Conservation (phyloP, 1,140 invertebrate species). For the Drosophila rhopaloa region DNA sequence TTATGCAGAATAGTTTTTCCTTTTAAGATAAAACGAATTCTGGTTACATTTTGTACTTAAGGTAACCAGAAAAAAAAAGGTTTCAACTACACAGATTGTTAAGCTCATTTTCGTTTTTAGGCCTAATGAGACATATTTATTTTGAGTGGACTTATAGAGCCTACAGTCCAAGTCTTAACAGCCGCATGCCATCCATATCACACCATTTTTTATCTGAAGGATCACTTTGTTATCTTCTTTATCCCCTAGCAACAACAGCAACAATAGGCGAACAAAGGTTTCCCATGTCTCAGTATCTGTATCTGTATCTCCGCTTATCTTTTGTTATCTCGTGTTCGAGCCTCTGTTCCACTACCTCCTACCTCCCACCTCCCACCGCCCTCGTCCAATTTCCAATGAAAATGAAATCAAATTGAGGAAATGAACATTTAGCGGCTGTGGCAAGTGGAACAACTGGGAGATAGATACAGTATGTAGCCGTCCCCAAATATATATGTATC, state of each 20-base stretch:
- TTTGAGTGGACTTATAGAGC: background rate
- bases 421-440: conserved; percentile 68
- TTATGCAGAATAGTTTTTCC: no score
- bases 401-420: conserved; percentile 76
- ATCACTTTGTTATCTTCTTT: conserved; percentile 18
- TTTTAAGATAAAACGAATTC: no score
- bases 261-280: background rate
- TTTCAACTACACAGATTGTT: no score
- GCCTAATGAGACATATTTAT: background rate
- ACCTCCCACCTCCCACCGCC: background rate
- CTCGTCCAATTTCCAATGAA: conserved; percentile 39
- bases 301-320: conserved; percentile 26
- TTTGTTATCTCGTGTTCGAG: conserved; percentile 25
- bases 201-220: conserved; percentile 32
- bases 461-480: conserved; percentile 17
- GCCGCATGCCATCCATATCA: conserved; percentile 21
- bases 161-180: background rate
- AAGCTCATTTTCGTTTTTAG: background rate
- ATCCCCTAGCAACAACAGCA: conserved; percentile 19
- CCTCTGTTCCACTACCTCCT: conserved; percentile 11
- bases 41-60: no score
- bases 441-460: conserved; percentile 50
- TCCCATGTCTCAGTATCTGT: conserved; percentile 13
- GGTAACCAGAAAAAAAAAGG: no score
- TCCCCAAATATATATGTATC: conserved; percentile 13